These are phyloP conservation scores for Platysternon megacephalum DNA, from an alignment of 2,113 vertebrate genomes.

Conservation along the genomic window DNA sequence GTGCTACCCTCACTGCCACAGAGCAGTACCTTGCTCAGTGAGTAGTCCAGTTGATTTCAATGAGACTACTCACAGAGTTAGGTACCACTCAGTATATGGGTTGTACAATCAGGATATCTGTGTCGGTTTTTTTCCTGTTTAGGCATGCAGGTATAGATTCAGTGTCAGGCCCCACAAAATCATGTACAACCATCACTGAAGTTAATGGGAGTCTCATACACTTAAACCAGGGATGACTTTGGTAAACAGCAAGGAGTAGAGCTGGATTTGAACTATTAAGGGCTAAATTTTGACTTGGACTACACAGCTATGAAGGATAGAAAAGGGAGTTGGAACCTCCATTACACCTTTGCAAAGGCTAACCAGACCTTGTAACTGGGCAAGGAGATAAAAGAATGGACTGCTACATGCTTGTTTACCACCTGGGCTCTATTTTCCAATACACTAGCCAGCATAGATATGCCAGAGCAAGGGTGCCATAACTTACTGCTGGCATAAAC, in stretches of 20 bases:
- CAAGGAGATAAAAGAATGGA: neutral
- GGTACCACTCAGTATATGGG: neutral
- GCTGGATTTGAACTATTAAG: neutral
- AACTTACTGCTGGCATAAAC: neutral
- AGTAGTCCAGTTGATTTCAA: neutral
- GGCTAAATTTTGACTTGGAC: neutral
- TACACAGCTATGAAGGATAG: neutral
- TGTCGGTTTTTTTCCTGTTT: neutral
- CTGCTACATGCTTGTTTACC: neutral
- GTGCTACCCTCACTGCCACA: neutral
- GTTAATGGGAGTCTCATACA: neutral
- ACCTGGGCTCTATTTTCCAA: neutral
- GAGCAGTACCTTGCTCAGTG: neutral
- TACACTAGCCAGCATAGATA: neutral
- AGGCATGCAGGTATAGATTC: neutral
- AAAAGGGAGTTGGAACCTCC: neutral
- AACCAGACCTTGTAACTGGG: neutral
- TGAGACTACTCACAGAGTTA: neutral
- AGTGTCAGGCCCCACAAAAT: neutral
- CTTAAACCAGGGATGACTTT: neutral
- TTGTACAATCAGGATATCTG: neutral
- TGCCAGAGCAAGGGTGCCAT: too few relatives aligned
- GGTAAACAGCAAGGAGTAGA: neutral
- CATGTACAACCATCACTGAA: neutral
- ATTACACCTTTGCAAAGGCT: neutral